Percentiles rank a stretch among this genome's conserved stretches.
Evolutionary conservation across 2,113 vertebrate genomes (phyloP).

Genomic region (Etheostoma cragini): DNA sequence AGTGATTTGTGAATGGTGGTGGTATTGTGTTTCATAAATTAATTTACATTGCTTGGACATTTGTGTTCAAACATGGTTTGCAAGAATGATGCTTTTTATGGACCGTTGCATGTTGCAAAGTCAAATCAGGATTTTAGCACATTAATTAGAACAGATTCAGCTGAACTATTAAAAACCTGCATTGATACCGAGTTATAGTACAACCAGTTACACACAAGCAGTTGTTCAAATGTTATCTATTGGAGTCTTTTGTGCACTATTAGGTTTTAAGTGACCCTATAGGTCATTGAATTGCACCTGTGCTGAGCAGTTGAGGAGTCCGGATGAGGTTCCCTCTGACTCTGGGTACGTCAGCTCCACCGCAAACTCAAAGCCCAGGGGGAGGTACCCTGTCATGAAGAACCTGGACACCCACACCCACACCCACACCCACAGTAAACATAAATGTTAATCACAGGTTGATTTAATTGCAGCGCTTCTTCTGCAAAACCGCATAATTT

Average conservation of each 20-base stretch:
- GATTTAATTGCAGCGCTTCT: background rate
- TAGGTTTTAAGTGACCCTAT: background rate
- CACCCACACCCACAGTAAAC: background rate
- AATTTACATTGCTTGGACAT: background rate
- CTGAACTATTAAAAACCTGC: background rate
- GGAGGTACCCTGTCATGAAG: conserved; percentile 98
- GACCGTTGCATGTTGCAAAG: too few relatives aligned
- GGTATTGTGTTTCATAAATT: background rate
- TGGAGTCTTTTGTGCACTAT: background rate
- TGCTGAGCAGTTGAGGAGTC: conserved; percentile 94
- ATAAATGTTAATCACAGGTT: background rate
- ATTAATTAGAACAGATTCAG: background rate
- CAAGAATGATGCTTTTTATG: background rate
- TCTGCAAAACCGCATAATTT: background rate
- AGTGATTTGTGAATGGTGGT: background rate
- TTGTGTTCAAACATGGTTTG: background rate
- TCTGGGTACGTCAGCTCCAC: conserved; percentile 96
- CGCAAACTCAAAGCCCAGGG: conserved; percentile 95
- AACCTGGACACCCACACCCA: conserved; percentile 82
- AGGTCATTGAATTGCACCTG: conserved; percentile 83
- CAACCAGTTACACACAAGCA: background rate
- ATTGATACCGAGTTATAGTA: too few relatives aligned
- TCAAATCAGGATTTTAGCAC: background rate
- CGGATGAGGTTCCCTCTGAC: conserved; percentile 95
- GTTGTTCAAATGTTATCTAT: background rate